phyloP scores from a whole-genome alignment of 1,140 invertebrate species.

The Sarcophaga bullata region DNA sequence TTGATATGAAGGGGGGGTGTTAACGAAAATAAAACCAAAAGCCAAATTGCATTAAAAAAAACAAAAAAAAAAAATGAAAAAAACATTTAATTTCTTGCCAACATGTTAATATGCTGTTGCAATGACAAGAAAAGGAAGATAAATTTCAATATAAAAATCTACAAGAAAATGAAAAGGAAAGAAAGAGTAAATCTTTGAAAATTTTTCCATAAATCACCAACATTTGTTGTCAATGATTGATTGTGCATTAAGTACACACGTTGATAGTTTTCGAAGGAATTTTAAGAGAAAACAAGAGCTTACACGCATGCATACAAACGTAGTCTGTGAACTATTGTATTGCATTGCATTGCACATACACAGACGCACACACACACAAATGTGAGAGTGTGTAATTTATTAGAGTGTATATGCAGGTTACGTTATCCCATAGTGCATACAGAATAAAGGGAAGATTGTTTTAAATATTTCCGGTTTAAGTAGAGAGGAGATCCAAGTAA shows the following conservation, averaged over 20 bases:
- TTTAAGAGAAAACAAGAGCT: not conserved
- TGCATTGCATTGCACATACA: too few relatives aligned
- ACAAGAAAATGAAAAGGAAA: not conserved
- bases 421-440: too few relatives aligned
- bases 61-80: too few relatives aligned
- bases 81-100: not conserved
- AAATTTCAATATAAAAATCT: not conserved
- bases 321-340: not conserved
- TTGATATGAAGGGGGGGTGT: too few relatives aligned
- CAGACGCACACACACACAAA: too few relatives aligned
- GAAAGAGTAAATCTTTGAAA: not conserved
- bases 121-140: not conserved
- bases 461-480: too few relatives aligned
- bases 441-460: too few relatives aligned
- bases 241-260: not conserved
- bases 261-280: not conserved
- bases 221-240: slow-evolving; percentile 24
- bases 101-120: not conserved
- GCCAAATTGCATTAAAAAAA: not conserved
- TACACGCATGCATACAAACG: not conserved
- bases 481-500: too few relatives aligned
- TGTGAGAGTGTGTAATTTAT: too few relatives aligned
- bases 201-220: slow-evolving; percentile 15
- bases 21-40: not conserved
- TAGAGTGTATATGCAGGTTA: too few relatives aligned